Base-by-base conservation (phyloP, 2,888 invertebrate species). In the Drosophila macrospina region DNA sequence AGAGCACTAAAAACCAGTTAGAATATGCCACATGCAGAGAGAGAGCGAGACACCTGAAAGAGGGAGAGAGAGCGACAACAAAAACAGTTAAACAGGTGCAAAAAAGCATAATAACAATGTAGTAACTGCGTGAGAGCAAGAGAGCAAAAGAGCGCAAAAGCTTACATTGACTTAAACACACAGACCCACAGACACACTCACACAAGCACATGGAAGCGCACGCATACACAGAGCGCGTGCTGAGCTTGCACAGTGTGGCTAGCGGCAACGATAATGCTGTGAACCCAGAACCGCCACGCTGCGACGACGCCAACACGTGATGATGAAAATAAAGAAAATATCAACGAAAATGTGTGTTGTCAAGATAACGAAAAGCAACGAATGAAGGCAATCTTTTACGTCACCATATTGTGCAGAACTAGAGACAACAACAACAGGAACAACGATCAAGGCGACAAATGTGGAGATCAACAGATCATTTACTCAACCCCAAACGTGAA, bases 61-160 rank as follows among this genome's bases (percentile, higher is more conserved):
- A 61, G 48, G 37, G 36, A 34, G 48, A 32, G 20, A 62, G 39
- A 44, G 64, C 45, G 50, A 70, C 66, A 70, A 65, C 72, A 77
- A 69, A 81, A 86, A 86, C 84, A 88, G 86, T 76, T 86, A 83
- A 86, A 64, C 88, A 82, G 81, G 86, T 88, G 88, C 77, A 80
- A 80, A 80, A 80, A 80, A 75, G 48, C 80, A 80, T 66, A 83
- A 68, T 59, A 52, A 65, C 66, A 56, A 65, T 52, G 45, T 28
- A 28, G 20, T 34, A 30, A 10, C 44, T 45, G 68, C 28, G 54
- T 15, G 57, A 28, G 54, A 16, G 67, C n/a, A 52, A 41, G 56
- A 51, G 50, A 44, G 59, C 6, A 7, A 42, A 42, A 69, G 59
- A 69, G 60, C 62, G 74, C 10, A 54, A 76, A 76, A 62, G 65